Evolutionary conservation across 2,113 vertebrate species (phyloP).

Genomic region (Myrmecophaga tridactyla): DNA sequence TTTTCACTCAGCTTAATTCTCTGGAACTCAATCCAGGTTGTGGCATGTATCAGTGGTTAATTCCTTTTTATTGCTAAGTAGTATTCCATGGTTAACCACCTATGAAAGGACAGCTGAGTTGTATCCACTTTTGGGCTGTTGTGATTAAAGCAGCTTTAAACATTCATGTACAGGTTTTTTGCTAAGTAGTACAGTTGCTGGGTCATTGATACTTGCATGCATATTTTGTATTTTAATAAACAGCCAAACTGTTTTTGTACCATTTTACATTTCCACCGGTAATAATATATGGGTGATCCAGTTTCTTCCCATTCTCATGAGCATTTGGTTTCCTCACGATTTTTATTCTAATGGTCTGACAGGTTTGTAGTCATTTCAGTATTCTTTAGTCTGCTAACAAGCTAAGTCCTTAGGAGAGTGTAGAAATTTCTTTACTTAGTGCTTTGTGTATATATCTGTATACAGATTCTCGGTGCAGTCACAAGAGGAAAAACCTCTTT

Average conservation of each 20-base stretch:
- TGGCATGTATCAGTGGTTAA: not conserved
- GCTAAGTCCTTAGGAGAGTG: not conserved
- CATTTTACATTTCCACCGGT: not conserved
- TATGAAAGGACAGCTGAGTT: not conserved
- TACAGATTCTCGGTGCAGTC: not conserved
- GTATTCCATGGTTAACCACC: not conserved
- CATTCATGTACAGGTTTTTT: not conserved
- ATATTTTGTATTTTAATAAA: constrained; percentile 32
- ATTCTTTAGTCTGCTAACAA: constrained; percentile 31
- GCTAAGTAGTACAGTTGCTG: not conserved
- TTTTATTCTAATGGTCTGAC: not conserved
- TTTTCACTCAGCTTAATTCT: constrained; percentile 12
- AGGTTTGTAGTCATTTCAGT: not conserved
- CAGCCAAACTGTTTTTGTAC: not conserved
- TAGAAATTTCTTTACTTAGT: not conserved
- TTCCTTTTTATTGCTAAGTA: not conserved
- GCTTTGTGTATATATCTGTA: not conserved
- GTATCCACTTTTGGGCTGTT: not conserved
- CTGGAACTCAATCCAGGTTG: not conserved
- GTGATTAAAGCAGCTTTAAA: not conserved
- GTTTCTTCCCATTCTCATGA: not conserved
- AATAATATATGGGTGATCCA: not conserved
- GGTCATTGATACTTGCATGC: not conserved
- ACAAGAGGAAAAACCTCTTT: not conserved
- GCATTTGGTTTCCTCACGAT: not conserved